Evolutionary conservation across 2,113 vertebrate genomes (phyloP), one percentile per base, ranked within the genome.

Genomic region (Fulica atra): DNA sequence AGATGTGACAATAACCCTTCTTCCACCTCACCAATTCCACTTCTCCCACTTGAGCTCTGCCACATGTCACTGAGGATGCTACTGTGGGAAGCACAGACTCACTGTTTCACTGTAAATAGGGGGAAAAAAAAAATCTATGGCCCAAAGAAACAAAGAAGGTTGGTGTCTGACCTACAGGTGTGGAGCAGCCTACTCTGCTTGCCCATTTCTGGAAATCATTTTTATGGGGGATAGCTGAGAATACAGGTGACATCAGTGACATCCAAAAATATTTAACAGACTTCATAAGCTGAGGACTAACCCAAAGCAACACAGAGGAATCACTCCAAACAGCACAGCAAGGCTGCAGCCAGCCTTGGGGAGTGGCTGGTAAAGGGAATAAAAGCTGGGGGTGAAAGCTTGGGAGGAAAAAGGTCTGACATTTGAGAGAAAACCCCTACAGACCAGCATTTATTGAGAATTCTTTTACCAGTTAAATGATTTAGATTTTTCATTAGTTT

Each of bases 11-110:
- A 18, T 38, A 48, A 56, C 17, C 35, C 9, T 60, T 46, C 36
- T 72, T 48, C 38, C 19, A 54, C 59, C 77, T 44, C 54, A 44
- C 7, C 0, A 0, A 3, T 29, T 36, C 44, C 31, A 28, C 2
- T 0, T 54, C 29, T 68, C n/a, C 65, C 31, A 13, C 25, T 57
- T 65, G 61, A 79, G 11, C 28, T 59, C 59, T 81, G 42, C n/a
- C n/a, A 11, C 2, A 2, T 13, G 15, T 26, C 73, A 31, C 69
- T 36, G 60, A n/a, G 53, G 42, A 72, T 56, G 42, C 9, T 76
- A 7, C 53, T 2, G 18, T 60, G 60, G 79, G 56, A 65, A 81
- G 44, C 28, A 44, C 59, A 59, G 38, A 9, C 4, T 71, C 46
- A 16, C 15, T 61, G 42, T 13, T 13, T 15, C 35, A 38, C 33